These are phyloP conservation scores for Pangasius macronema DNA, from an alignment of 2,797 vertebrate species.

Conservation along the genomic window DNA sequence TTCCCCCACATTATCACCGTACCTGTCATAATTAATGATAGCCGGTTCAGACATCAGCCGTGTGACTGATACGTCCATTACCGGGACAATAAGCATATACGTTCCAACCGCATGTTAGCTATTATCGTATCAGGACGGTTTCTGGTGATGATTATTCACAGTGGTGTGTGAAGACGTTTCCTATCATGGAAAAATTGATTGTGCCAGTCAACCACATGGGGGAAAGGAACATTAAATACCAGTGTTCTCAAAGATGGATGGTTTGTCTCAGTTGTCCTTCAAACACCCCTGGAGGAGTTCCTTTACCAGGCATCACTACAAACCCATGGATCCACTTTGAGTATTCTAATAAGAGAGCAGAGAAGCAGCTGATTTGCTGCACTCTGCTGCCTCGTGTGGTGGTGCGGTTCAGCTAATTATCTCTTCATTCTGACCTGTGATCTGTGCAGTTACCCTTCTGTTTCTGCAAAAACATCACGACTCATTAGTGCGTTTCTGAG, in stretches of 20 bases:
- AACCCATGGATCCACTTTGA: neutral
- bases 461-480: slow-evolving; percentile 29
- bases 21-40: slow-evolving; percentile 69
- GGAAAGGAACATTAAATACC: slow-evolving; percentile 38
- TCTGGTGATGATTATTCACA: slow-evolving; percentile 51
- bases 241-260: slow-evolving; percentile 36
- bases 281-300: slow-evolving; percentile 21
- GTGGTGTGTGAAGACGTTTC: slow-evolving; percentile 45
- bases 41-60: slow-evolving; percentile 63
- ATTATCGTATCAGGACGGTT: slow-evolving; percentile 65
- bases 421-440: slow-evolving; percentile 48
- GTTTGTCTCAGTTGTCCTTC: slow-evolving; percentile 25
- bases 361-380: neutral
- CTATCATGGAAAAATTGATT: slow-evolving; percentile 30
- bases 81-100: slow-evolving; percentile 64
- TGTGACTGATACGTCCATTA: slow-evolving; percentile 67
- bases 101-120: slow-evolving; percentile 55
- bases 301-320: neutral
- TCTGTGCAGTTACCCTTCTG: slow-evolving; percentile 37
- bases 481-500: slow-evolving; percentile 48
- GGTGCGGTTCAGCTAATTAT: slow-evolving; percentile 4
- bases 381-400: slow-evolving; percentile 53
- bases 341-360: neutral
- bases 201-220: slow-evolving; percentile 21
- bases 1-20: slow-evolving; percentile 49